phyloP scores from a whole-genome alignment of 2,113 vertebrate genomes.

The Lepus americanus region DNA sequence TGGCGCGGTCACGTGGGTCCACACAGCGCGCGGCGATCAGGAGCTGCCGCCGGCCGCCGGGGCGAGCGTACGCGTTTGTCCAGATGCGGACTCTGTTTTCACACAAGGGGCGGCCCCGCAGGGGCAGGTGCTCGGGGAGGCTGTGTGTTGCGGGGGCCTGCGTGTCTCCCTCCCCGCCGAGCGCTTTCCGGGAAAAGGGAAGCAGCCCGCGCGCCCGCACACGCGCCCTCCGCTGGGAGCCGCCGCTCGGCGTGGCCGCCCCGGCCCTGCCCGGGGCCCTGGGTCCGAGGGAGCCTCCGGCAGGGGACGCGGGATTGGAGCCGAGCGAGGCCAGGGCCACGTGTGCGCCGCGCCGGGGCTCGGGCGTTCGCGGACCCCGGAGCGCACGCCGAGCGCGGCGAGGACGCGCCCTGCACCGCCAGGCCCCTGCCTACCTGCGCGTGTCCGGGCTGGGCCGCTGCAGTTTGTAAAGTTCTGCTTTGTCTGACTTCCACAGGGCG shows the following conservation, averaged over 20 bases:
- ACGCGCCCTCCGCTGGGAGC: background rate
- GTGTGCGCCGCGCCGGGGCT: no score
- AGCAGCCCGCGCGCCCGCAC: background rate
- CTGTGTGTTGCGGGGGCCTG: background rate
- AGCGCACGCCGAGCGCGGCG: no score
- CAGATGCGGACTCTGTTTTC: background rate
- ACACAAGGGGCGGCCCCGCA: background rate
- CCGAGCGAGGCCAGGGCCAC: no score
- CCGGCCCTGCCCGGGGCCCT: background rate
- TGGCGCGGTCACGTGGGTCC: conserved; percentile 75
- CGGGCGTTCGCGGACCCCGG: no score
- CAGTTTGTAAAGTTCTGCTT: background rate
- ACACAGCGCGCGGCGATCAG: conserved; percentile 44
- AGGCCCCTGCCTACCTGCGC: background rate
- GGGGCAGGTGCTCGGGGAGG: background rate
- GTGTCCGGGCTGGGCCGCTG: background rate
- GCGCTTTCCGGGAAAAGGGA: background rate
- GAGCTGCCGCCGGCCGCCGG: conserved; percentile 23
- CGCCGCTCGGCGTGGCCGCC: background rate
- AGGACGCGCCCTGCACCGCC: no score
- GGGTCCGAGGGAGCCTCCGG: background rate
- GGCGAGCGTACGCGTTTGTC: background rate
- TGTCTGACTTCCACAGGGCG: background rate
- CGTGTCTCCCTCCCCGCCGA: background rate
- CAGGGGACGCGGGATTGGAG: background rate